Evolutionary conservation across 2,113 vertebrate species (phyloP).

Genomic region (Bos taurus): ARS-UCD2.0 NC_037355.1:9948001-9948500

Average conservation of each 20-base stretch:
- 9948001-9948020: not conserved
- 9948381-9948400: not conserved
- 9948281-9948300: not conserved
- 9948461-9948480: not conserved
- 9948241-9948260: not conserved
- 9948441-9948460: not conserved
- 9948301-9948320: not conserved
- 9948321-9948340: not conserved
- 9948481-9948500: not conserved
- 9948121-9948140: not conserved
- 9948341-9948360: not conserved
- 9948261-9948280: not conserved
- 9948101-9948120: too few species aligned
- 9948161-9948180: not conserved
- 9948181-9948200: not conserved
- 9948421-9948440: not conserved
- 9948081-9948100: not conserved
- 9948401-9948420: not conserved
- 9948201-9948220: not conserved
- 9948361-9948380: not conserved
- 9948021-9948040: not conserved
- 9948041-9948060: not conserved
- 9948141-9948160: not conserved
- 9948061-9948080: not conserved
- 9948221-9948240: not conserved